Evolutionary conservation across 2,113 vertebrate species (phyloP), one percentile per base, ranked within the genome.

Genomic region (Larimichthys polyactis): DNA sequence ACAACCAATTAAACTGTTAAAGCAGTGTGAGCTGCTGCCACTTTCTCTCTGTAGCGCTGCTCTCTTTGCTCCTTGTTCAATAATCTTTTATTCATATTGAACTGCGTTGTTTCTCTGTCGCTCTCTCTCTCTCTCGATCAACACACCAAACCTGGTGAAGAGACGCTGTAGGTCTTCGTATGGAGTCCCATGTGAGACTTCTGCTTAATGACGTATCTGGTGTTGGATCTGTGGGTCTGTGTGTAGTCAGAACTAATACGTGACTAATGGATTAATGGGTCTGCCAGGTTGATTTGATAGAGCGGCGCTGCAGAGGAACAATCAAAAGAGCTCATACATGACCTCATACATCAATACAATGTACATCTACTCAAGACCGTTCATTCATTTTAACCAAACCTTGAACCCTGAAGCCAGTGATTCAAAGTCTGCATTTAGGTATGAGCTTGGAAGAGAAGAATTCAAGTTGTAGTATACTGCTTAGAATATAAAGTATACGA

Each of bases 261-360:
- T 29, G 60, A 66, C 66, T 90, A 81, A 88, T 83, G 75, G 51
- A 75, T 40, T 40, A 8, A 40, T 22, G 59, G 40, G 58, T 78
- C 63, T 77, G 64, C 81, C 83, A 81, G 81, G 84, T 64, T 89
- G 84, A 91, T 89, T 86, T 81, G 81, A 90, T 91, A 67, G 79
- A 90, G 62, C 71, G 40, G 57, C 48, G 9, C 81, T 75, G 78
- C 64, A 78, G 79, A 79, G 71, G 44, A 49, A 77, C 5, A 32
- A 86, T 87, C 85, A 89, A 71, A 85, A 24, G 74, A 68, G 55
- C 62, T 60, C 57, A 82, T 78, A 36, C 40, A 43, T 17, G 27
- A 22, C 22, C 36, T 59, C 22, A 55, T 58, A 36, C 20, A 52
- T 66, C 22, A 55, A 46, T 17, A 32, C 46, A 62, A 46, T 46